Percentiles rank a stretch among this genome's conserved stretches.
Conservation (phyloP, 2,113 vertebrate genomes). For the Pampusana beccarii region DNA sequence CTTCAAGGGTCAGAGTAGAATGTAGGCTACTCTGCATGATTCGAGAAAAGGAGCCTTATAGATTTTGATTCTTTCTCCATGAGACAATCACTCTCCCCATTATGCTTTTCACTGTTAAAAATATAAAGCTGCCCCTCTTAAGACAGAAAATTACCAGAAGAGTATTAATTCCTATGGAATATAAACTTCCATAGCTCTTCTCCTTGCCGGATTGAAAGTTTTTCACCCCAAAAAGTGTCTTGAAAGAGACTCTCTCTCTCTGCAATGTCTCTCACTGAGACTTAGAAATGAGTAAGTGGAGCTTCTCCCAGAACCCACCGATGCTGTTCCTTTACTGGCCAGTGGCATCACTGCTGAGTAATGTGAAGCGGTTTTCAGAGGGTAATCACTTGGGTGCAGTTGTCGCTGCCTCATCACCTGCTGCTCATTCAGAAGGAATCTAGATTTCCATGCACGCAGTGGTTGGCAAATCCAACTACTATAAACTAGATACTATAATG, state of each 20-base stretch:
- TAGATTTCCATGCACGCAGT: constrained; percentile 47
- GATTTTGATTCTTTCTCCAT: not conserved
- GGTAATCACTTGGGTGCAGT: constrained; percentile 43
- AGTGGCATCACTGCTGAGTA: constrained; percentile 59
- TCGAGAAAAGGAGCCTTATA: not conserved
- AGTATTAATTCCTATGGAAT: not conserved
- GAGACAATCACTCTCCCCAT: not conserved
- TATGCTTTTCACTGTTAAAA: not conserved
- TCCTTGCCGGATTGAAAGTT: not conserved
- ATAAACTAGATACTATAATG: not conserved
- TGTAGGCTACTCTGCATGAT: not conserved
- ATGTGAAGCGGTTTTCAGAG: constrained; percentile 48
- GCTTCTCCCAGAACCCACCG: not conserved
- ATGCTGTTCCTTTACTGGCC: not conserved
- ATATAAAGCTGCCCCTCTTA: not conserved
- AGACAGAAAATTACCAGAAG: not conserved
- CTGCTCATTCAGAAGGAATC: constrained; percentile 63
- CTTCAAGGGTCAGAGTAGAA: not conserved
- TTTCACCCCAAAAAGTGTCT: not conserved
- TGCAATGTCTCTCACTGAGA: not conserved
- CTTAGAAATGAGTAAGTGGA: not conserved
- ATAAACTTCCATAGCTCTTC: not conserved
- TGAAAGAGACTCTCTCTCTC: not conserved
- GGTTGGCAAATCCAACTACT: constrained; percentile 20
- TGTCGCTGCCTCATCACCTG: constrained; percentile 55